Evolutionary conservation across 2,113 vertebrate genomes (phyloP), one percentile per base, ranked within the genome.

Genomic region (Nothocercus julius): DNA sequence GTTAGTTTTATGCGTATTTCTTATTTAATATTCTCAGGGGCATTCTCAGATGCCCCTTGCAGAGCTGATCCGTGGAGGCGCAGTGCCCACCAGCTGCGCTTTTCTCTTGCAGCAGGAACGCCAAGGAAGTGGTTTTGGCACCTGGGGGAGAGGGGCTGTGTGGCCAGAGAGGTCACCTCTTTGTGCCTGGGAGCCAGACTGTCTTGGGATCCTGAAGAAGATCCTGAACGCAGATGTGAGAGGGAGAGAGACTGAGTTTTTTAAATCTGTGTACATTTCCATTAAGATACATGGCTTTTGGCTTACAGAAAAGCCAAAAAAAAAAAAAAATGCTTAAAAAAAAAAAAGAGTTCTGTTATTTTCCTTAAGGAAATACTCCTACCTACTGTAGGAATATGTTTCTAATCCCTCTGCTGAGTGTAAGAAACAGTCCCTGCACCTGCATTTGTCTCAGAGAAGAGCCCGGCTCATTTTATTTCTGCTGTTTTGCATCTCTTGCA

Each of bases 61-160:
- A 34, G 21, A 82, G 45, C 51, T 51, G 44, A 40, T 61, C 72
- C 53, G 1, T 58, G 68, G 81, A 94, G 18, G 16, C 25, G 19
- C 5, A 68, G 18, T 56, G 68, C 45, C n/a, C n/a, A 93, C 25
- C 6, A 4, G n/a, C 54, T 91, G 56, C 73, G 56, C 28, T 30
- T 56, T 56, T 56, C 54, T 32, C 8, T 32, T 58, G 54, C 28
- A 58, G 16, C 0, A 0, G 59, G 30, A 88, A 6, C 38, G 70
- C 17, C 38, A 8, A 64, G 47, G 53, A 73, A 34, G 9, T 12
- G 7, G 47, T 27, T 36, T 51, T 11, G 17, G 47, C 24, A 28
- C n/a, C n/a, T 53, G 7, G 24, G 16, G n/a, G 45, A 51, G n/a
- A 70, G 68, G 32, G 22, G 34, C 47, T 68, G 13, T 44, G 30